phyloP scores from a whole-genome alignment of 2,888 invertebrate species.

The Pyralis farinalis region DNA sequence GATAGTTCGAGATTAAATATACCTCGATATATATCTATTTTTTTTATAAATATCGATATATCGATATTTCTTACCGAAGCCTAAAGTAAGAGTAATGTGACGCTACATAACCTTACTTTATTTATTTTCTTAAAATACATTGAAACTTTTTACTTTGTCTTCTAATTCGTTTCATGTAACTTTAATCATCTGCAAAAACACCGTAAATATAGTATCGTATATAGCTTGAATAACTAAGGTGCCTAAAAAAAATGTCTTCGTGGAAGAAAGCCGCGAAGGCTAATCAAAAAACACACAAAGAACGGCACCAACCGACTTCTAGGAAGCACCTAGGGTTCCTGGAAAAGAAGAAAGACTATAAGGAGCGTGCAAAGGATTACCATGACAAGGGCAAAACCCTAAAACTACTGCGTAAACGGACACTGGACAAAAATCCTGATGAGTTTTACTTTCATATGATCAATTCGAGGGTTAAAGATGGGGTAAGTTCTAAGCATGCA shows the following conservation, averaged over 20 bases:
- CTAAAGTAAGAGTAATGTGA: no score
- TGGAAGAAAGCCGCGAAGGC: slow-evolving; percentile 94
- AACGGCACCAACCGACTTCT: slow-evolving; percentile 91
- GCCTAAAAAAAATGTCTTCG: slow-evolving; percentile 91
- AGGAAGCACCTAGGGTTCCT: slow-evolving; percentile 89
- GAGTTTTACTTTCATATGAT: slow-evolving; percentile 99
- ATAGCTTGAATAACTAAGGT: no score
- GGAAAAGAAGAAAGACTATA: slow-evolving; percentile 95
- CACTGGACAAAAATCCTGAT: slow-evolving; percentile 97
- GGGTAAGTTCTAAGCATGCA: slow-evolving; percentile 62
- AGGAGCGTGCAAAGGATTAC: slow-evolving; percentile 87
- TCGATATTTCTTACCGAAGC: no score
- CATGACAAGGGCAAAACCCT: slow-evolving; percentile 92
- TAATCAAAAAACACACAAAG: slow-evolving; percentile 91
- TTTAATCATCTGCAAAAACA: no score
- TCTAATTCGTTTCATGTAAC: no score
- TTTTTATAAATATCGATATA: no score
- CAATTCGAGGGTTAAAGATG: slow-evolving; percentile 87
- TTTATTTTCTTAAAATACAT: no score
- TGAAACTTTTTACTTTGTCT: no score
- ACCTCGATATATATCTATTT: no score
- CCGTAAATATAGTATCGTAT: no score
- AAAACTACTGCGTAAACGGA: slow-evolving; percentile 90
- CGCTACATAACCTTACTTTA: no score
- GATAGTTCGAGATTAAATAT: no score